phyloP scores from a whole-genome alignment of 2,888 invertebrate genomes.

The Colletes collaris region DNA sequence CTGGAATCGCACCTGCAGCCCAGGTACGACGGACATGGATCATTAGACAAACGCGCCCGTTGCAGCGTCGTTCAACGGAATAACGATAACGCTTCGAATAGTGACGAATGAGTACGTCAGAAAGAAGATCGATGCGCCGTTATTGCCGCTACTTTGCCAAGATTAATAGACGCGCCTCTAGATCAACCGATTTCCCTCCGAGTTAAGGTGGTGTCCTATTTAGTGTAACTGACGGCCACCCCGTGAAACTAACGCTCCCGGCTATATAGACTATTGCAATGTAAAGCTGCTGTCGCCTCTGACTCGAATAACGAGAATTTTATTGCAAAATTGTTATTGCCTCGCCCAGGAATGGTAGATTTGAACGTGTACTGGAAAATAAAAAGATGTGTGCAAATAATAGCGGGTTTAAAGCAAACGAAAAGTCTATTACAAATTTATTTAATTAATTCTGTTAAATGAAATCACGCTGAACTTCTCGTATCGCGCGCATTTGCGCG shows the following conservation, averaged over 20 bases:
- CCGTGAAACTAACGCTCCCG: background rate
- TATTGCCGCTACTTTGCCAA: slow-evolving; percentile 27
- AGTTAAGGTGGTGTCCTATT: slow-evolving; percentile 23
- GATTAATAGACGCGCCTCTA: slow-evolving; percentile 42
- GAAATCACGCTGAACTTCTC: no score
- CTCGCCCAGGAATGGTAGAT: no score
- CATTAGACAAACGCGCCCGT: slow-evolving; percentile 25
- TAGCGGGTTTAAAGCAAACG: no score
- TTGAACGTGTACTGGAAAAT: no score
- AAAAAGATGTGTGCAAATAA: no score
- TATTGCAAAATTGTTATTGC: no score
- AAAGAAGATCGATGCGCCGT: slow-evolving; percentile 46
- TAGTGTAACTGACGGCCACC: background rate
- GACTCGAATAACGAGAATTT: no score
- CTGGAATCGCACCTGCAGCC: slow-evolving; percentile 26
- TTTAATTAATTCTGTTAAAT: no score
- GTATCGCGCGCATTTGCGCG: no score
- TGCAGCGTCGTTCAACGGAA: slow-evolving; percentile 21
- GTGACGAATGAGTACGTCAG: slow-evolving; percentile 42
- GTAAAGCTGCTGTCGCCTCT: no score
- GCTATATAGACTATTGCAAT: no score
- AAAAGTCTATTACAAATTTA: no score
- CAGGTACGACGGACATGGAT: slow-evolving; percentile 19
- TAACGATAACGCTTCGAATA: slow-evolving; percentile 46
- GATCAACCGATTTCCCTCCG: slow-evolving; percentile 22